Conservation (phyloP, 2,797 vertebrate genomes). For the Distichodus sexfasciatus region DNA sequence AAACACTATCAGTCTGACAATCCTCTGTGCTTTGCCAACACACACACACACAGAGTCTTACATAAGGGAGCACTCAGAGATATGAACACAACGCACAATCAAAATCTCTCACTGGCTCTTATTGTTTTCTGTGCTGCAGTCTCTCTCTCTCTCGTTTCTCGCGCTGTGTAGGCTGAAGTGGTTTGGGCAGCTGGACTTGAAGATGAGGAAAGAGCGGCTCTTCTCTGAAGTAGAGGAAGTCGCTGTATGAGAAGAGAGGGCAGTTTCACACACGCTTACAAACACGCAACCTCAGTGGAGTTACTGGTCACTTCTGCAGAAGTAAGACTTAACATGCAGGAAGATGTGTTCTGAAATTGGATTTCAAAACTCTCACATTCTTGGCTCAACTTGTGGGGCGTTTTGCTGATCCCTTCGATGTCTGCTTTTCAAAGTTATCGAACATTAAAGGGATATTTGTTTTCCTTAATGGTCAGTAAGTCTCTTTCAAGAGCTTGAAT, state of each 20-base stretch:
- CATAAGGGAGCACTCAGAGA: not conserved
- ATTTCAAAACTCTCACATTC: not conserved
- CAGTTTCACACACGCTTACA: slow-evolving; percentile 18
- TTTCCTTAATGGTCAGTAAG: too few relatives aligned
- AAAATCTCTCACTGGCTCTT: slow-evolving; percentile 22
- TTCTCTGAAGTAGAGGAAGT: slow-evolving; percentile 57
- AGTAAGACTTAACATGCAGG: not conserved
- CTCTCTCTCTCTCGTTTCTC: slow-evolving; percentile 40
- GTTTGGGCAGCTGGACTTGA: too few relatives aligned
- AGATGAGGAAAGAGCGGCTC: slow-evolving; percentile 50
- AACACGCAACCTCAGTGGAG: not conserved
- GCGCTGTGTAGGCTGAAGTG: slow-evolving; percentile 49
- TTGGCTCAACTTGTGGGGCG: too few relatives aligned
- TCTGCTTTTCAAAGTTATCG: too few relatives aligned
- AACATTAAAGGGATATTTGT: too few relatives aligned
- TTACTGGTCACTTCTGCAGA: not conserved
- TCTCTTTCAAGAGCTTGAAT: too few relatives aligned
- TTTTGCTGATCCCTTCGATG: too few relatives aligned
- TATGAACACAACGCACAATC: slow-evolving; percentile 19
- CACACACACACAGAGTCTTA: slow-evolving; percentile 15
- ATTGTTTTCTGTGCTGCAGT: slow-evolving; percentile 17
- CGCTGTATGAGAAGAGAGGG: slow-evolving; percentile 43
- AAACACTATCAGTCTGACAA: slow-evolving; percentile 70
- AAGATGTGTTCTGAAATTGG: not conserved
- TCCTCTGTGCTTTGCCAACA: slow-evolving; percentile 19